phyloP scores from a whole-genome alignment of 2,888 invertebrate genomes.

The Sialis lutaria region DNA sequence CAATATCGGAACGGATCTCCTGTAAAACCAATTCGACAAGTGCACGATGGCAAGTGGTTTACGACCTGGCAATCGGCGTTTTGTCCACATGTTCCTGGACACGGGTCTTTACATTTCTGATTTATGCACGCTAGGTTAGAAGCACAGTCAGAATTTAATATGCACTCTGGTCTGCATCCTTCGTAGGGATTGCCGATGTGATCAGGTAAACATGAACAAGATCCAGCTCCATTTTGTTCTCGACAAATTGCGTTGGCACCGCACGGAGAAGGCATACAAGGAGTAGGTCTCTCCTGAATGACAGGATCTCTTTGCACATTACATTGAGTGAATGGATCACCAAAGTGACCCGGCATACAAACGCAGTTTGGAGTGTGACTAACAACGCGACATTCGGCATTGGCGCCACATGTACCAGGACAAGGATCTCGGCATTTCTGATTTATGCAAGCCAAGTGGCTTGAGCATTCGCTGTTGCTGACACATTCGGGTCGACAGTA shows the following conservation, averaged over 20 bases:
- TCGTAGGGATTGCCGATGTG: constrained; percentile 42
- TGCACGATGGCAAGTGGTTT: constrained; percentile 58
- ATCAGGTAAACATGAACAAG: constrained; percentile 39
- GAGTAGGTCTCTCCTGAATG: constrained; percentile 29
- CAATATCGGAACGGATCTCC: constrained; percentile 35
- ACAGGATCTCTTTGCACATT: constrained; percentile 21
- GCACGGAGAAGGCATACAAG: constrained; percentile 45
- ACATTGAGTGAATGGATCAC: constrained; percentile 53
- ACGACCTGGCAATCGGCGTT: constrained; percentile 59
- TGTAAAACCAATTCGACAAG: constrained; percentile 40
- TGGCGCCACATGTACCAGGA: constrained; percentile 46
- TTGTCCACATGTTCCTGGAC: constrained; percentile 51
- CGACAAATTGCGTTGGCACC: constrained; percentile 46
- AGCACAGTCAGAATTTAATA: constrained; percentile 52
- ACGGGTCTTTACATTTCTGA: constrained; percentile 56
- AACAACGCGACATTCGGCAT: constrained; percentile 54
- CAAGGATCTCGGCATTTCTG: constrained; percentile 56
- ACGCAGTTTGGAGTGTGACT: constrained; percentile 52
- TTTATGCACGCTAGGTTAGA: constrained; percentile 52
- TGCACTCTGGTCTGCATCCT: constrained; percentile 57
- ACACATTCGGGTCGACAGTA: constrained; percentile 49
- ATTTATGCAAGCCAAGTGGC: constrained; percentile 45
- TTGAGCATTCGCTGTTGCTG: constrained; percentile 47
- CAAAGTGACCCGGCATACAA: constrained; percentile 41
- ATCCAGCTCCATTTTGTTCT: constrained; percentile 32